Conservation (phyloP, 2,888 invertebrate genomes). For the Gastracanthus pulcherrimus region DNA sequence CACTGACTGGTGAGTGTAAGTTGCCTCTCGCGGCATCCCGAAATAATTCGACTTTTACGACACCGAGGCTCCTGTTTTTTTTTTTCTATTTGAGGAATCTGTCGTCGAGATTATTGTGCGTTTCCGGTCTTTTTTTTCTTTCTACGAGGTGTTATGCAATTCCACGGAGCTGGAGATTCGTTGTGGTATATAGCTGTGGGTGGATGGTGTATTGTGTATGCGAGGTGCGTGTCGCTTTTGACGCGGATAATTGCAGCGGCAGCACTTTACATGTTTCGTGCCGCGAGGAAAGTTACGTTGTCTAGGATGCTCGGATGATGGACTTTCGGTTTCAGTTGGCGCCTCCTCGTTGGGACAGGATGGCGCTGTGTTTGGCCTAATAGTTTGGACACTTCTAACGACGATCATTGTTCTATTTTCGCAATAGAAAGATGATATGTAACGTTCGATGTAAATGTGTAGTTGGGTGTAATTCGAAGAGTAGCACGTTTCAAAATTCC, state of each 20-base stretch:
- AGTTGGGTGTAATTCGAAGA: no score
- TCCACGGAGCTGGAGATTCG: no score
- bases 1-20: no score
- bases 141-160: not conserved
- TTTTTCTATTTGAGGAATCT: not conserved
- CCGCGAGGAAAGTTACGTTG: no score
- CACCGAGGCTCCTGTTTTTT: not conserved
- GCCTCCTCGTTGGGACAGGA: not conserved
- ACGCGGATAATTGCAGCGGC: conserved; percentile 17
- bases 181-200: no score
- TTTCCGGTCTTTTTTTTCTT: conserved; percentile 38
- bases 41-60: conserved; percentile 57
- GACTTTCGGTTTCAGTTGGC: not conserved
- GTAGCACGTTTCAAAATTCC: no score
- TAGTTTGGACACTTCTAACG: no score
- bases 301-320: not conserved
- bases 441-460: no score
- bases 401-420: no score
- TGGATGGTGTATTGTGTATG: not conserved
- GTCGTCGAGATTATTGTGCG: not conserved
- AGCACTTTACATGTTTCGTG: conserved; percentile 10
- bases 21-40: conserved; percentile 32
- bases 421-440: no score
- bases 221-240: not conserved
- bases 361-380: no score